Percentiles rank a stretch among this genome's conserved stretches.
Conservation (phyloP, 2,888 invertebrate genomes). For the Drosophila phalerata region DNA sequence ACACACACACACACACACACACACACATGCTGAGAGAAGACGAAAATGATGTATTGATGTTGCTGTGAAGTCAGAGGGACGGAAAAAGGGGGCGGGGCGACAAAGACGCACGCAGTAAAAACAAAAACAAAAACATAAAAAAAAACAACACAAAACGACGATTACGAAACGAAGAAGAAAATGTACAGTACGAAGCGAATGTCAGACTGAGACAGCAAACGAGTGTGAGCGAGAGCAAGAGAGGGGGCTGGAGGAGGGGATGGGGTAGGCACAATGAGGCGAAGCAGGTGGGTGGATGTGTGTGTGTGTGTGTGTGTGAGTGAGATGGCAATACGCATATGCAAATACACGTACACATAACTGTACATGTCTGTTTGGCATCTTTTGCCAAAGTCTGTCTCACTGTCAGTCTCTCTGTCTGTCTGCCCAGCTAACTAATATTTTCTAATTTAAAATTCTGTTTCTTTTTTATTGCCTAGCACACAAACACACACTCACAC, state of each 20-base stretch:
- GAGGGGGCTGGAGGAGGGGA: neutral
- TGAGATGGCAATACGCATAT: constrained; percentile 37
- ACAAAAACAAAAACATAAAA: constrained; percentile 23
- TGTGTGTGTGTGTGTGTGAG: constrained; percentile 19
- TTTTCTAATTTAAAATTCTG: constrained; percentile 82
- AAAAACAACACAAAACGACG: constrained; percentile 38
- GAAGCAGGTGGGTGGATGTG: constrained; percentile 13
- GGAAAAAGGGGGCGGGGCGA: constrained; percentile 21
- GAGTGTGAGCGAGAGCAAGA: constrained; percentile 13
- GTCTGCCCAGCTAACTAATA: constrained; percentile 72
- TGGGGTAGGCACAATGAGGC: neutral
- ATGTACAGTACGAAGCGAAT: constrained; percentile 24
- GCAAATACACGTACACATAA: constrained; percentile 43
- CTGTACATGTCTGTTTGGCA: constrained; percentile 48
- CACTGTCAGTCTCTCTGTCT: constrained; percentile 24
- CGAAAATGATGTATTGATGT: constrained; percentile 79
- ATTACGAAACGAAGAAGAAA: constrained; percentile 46
- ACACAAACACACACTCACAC: constrained; percentile 17
- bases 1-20: constrained; percentile 35
- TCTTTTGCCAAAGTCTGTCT: constrained; percentile 25
- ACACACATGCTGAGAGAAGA: constrained; percentile 56
- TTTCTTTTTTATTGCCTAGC: constrained; percentile 75
- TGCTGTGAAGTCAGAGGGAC: constrained; percentile 33
- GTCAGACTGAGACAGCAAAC: neutral
- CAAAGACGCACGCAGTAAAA: constrained; percentile 52